Conservation (phyloP, 1,140 invertebrate species). For the Macrocentrus cingulum region DNA sequence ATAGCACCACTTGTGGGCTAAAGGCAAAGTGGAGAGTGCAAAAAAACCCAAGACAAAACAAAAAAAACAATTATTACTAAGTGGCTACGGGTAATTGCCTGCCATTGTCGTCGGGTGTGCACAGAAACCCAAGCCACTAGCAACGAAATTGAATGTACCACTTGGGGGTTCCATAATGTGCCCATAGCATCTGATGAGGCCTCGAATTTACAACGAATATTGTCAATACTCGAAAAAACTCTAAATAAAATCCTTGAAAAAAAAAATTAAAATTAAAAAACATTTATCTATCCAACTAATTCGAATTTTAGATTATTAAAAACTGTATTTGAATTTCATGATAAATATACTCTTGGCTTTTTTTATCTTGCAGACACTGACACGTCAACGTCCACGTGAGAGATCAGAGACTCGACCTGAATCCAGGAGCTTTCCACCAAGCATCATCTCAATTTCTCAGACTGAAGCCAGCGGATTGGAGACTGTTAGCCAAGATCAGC, state of each 20-base stretch:
- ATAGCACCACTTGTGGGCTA: no score
- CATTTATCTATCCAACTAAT: no score
- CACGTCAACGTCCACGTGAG: slow-evolving; percentile 45
- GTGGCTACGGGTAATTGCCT: neutral
- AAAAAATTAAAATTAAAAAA: no score
- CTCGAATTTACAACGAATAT: no score
- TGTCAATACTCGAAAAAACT: no score
- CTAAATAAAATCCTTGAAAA: no score
- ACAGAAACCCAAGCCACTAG: neutral
- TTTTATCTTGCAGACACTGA: slow-evolving; percentile 41
- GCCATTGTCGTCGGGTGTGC: neutral
- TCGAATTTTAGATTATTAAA: no score
- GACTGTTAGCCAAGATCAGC: slow-evolving; percentile 20
- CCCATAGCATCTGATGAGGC: neutral
- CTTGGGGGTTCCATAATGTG: slow-evolving; percentile 1
- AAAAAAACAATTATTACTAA: neutral
- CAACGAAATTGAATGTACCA: neutral
- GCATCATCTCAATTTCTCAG: slow-evolving; percentile 37
- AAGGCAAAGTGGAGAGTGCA: neutral
- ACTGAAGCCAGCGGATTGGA: slow-evolving; percentile 33
- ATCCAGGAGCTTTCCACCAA: slow-evolving; percentile 54
- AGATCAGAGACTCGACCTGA: slow-evolving; percentile 41
- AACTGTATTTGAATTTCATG: no score
- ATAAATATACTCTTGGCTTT: neutral
- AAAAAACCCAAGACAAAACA: neutral